A percentile compares a stretch with the other conserved stretches of the same genome.
Evolutionary conservation across 2,113 vertebrate species (phyloP).

Genomic region (Cettia cetti): DNA sequence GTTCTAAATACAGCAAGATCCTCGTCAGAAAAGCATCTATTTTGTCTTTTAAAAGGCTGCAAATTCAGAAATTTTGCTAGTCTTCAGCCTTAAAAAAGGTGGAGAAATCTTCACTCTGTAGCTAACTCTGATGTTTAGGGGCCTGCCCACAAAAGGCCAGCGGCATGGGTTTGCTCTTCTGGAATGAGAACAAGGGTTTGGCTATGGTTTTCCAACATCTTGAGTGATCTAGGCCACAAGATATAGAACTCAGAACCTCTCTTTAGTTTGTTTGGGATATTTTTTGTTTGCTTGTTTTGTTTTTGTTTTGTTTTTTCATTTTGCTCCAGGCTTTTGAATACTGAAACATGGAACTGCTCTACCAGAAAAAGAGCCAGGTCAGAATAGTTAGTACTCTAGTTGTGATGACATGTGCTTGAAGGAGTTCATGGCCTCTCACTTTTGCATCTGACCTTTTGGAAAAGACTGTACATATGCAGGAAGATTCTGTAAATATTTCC

Average conservation of each 20-base stretch:
- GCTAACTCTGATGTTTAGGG: not conserved
- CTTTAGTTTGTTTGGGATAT: fast-evolving
- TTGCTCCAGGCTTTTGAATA: not conserved
- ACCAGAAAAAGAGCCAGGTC: not conserved
- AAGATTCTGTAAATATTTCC: not conserved
- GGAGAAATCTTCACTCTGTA: not conserved
- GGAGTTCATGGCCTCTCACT: not conserved
- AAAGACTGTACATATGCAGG: not conserved
- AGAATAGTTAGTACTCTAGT: not conserved
- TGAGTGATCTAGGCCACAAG: not conserved
- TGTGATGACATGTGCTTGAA: not conserved
- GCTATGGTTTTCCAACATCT: not conserved
- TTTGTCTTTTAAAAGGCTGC: not conserved
- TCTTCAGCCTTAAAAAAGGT: not conserved
- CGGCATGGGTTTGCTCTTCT: not conserved
- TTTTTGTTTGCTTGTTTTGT: not conserved
- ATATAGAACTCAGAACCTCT: not conserved
- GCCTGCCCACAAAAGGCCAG: not conserved
- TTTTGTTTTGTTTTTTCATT: not conserved
- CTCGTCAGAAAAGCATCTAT: not conserved
- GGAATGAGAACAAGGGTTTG: not conserved
- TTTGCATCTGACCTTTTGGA: not conserved
- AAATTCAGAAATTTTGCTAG: not conserved
- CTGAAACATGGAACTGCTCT: not conserved
- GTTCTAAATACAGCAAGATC: not conserved